phyloP scores from a whole-genome alignment of 2,797 vertebrate genomes.

The Emys orbicularis region DNA sequence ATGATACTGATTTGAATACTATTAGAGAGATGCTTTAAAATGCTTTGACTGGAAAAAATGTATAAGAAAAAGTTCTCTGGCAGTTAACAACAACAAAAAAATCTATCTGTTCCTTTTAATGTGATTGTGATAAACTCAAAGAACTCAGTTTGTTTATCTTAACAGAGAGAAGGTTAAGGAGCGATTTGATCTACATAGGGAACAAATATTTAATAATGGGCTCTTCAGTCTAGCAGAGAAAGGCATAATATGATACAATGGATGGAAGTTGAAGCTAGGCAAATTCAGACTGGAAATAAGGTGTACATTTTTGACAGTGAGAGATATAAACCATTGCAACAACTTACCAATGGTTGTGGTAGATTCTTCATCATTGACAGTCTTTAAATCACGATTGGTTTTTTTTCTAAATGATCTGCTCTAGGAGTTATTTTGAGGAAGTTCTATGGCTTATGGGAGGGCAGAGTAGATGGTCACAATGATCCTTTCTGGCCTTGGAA shows the following conservation, averaged over 20 bases:
- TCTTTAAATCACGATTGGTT: background rate
- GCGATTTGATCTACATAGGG: background rate
- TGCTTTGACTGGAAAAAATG: background rate
- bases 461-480: background rate
- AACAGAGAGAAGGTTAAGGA: background rate
- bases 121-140: background rate
- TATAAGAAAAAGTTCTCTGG: background rate
- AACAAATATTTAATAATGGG: background rate
- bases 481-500: background rate
- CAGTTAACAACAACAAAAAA: background rate
- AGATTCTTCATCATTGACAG: background rate
- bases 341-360: background rate
- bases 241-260: background rate
- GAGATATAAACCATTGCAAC: background rate
- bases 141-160: background rate
- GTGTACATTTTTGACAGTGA: background rate
- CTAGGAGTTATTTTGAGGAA: background rate
- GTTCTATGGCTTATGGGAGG: background rate
- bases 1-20: background rate
- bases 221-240: background rate
- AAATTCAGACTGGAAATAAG: background rate
- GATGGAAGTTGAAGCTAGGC: background rate
- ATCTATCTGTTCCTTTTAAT: background rate
- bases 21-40: background rate
- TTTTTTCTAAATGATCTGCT: background rate